Evolutionary conservation across 2,797 vertebrate genomes (phyloP).

Genomic region (Sus cebifrons): DNA sequence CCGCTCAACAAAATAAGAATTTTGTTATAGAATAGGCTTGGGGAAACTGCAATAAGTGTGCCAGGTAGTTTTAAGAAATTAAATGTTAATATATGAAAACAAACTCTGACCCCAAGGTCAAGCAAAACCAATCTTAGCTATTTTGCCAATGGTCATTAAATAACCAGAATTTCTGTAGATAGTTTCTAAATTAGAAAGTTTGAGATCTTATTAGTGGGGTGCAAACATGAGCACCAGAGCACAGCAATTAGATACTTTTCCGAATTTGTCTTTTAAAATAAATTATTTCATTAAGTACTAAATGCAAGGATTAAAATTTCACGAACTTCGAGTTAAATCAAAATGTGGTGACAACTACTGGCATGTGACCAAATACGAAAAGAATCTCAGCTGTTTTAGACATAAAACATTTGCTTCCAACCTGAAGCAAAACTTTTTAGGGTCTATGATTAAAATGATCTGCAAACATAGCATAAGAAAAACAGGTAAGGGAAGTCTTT

Average conservation of each 20-base stretch:
- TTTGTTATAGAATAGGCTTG: background rate
- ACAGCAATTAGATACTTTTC: constrained; percentile 36
- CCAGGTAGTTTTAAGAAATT: constrained; percentile 60
- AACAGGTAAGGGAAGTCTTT: constrained; percentile 9
- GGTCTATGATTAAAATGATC: background rate
- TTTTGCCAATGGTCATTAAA: constrained; percentile 65
- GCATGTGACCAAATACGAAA: constrained; percentile 56
- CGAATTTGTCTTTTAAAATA: constrained; percentile 71
- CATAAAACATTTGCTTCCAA: constrained; percentile 72
- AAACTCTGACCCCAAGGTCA: constrained; percentile 60
- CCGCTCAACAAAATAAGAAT: constrained; percentile 57
- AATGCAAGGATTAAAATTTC: constrained; percentile 71
- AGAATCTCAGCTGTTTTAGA: constrained; percentile 68
- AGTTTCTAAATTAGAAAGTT: constrained; percentile 45
- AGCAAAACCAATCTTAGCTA: constrained; percentile 43
- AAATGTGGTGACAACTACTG: constrained; percentile 70
- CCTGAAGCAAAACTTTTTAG: constrained; percentile 55
- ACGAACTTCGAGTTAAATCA: constrained; percentile 71
- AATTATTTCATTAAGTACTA: constrained; percentile 71
- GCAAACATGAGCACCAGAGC: background rate
- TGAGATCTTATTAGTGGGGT: background rate
- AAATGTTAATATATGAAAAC: constrained; percentile 70
- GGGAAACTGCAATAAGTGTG: constrained; percentile 1
- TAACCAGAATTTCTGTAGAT: constrained; percentile 35
- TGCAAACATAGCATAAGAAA: constrained; percentile 45